Evolutionary conservation across 2,113 vertebrate genomes (phyloP).

Genomic region (Megalops atlanticus): DNA sequence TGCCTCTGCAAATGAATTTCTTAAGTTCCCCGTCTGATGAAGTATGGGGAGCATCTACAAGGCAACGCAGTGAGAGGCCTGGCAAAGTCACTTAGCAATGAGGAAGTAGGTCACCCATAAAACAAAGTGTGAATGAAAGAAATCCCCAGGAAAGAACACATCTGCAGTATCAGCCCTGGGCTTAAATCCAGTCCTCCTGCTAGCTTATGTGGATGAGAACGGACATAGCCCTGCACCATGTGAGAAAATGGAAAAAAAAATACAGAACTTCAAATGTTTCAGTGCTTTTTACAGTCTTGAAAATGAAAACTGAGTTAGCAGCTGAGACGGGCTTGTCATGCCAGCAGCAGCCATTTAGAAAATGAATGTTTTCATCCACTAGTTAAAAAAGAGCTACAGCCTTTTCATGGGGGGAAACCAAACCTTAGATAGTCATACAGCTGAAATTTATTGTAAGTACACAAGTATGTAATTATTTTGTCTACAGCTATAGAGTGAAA

Average conservation of each 20-base stretch:
- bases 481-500: neutral
- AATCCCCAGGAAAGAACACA: constrained; percentile 10
- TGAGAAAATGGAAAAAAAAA: neutral
- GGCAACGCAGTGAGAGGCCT: neutral
- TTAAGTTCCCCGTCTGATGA: neutral
- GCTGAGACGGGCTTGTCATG: neutral
- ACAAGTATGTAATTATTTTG: neutral
- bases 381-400: constrained; percentile 3
- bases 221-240: neutral
- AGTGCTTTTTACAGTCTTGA: neutral
- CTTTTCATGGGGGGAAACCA: neutral
- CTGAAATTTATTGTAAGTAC: neutral
- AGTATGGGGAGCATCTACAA: neutral
- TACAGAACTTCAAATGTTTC: neutral
- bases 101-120: constrained; percentile 4
- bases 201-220: constrained; percentile 15
- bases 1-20: neutral
- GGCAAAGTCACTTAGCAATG: constrained; percentile 17
- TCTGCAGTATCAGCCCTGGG: constrained; percentile 9
- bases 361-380: neutral
- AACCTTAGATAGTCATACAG: neutral
- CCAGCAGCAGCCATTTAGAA: neutral
- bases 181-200: constrained; percentile 11
- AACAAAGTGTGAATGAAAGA: constrained; percentile 18
- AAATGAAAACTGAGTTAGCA: neutral